phyloP scores from a whole-genome alignment of 2,113 vertebrate species.

The Tamias sibiricus region DNA sequence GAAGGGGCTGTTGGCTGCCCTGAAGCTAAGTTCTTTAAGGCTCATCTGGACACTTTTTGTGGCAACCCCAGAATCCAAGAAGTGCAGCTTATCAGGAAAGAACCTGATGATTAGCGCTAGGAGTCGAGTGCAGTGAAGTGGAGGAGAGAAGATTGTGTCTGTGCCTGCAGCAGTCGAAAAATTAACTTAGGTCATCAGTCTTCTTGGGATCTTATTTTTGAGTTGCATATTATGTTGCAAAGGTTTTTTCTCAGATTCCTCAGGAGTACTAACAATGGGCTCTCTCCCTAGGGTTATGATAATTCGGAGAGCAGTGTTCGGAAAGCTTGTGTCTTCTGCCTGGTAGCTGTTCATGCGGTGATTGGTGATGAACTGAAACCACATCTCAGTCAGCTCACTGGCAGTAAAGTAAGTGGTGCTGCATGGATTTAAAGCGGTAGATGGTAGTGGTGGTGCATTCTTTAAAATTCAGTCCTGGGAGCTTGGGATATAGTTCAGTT shows the following conservation, averaged over 20 bases:
- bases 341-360: conserved; percentile 96
- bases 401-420: conserved; percentile 94
- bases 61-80: neutral
- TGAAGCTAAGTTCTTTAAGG: neutral
- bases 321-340: conserved; percentile 98
- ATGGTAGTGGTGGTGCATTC: neutral
- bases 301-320: conserved; percentile 98
- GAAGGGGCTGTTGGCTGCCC: neutral
- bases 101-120: neutral
- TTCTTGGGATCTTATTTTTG: neutral
- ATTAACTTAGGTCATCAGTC: neutral
- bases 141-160: neutral
- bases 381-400: conserved; percentile 96
- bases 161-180: neutral
- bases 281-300: conserved; percentile 93
- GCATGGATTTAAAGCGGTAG: neutral
- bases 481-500: too few relatives aligned
- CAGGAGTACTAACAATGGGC: neutral
- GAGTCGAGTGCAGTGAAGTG: neutral
- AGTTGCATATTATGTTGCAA: neutral
- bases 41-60: neutral
- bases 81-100: neutral
- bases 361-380: conserved; percentile 98
- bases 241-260: neutral
- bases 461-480: neutral